These are phyloP conservation scores for Baronia brevicornis DNA, from an alignment of 2,888 invertebrate species.

Conservation along the genomic window DNA sequence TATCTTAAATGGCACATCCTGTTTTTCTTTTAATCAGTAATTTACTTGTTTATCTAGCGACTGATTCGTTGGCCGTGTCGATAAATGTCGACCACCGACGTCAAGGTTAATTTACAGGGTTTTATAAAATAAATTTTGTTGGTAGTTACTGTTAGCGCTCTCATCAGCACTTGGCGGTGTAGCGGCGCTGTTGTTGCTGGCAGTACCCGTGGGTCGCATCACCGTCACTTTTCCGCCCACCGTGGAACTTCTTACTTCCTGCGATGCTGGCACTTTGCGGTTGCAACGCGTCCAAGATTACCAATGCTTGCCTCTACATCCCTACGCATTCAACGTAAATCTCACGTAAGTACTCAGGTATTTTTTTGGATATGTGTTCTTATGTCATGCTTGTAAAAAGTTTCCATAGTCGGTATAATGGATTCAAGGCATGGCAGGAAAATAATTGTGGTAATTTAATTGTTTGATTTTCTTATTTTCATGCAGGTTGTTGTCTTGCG, in stretches of 20 bases:
- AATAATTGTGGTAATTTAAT: constrained; percentile 4
- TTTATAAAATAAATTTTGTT: constrained; percentile 4
- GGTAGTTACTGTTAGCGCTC: constrained; percentile 78
- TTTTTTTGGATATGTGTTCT: constrained; percentile 12
- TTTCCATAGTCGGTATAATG: too few relatives aligned
- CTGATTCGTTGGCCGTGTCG: too few relatives aligned
- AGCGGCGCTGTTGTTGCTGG: constrained; percentile 79
- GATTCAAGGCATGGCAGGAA: too few relatives aligned
- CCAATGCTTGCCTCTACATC: constrained; percentile 63
- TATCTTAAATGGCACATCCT: constrained; percentile 49
- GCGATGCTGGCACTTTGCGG: constrained; percentile 46
- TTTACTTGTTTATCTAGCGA: constrained; percentile 24
- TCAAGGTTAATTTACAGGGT: constrained; percentile 18
- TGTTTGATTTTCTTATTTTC: constrained; percentile 16
- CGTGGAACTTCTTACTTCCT: constrained; percentile 76
- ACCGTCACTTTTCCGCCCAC: constrained; percentile 78
- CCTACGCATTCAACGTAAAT: constrained; percentile 61
- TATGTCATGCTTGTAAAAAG: background rate
- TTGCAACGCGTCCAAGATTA: constrained; percentile 62
- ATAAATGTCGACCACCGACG: too few relatives aligned
- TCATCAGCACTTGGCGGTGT: constrained; percentile 81
- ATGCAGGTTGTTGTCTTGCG: constrained; percentile 69
- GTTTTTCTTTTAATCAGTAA: constrained; percentile 33
- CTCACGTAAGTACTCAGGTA: constrained; percentile 48
- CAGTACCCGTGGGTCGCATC: constrained; percentile 82